phyloP scores from a whole-genome alignment of 2,113 vertebrate genomes.

The Mustelus asterias region DNA sequence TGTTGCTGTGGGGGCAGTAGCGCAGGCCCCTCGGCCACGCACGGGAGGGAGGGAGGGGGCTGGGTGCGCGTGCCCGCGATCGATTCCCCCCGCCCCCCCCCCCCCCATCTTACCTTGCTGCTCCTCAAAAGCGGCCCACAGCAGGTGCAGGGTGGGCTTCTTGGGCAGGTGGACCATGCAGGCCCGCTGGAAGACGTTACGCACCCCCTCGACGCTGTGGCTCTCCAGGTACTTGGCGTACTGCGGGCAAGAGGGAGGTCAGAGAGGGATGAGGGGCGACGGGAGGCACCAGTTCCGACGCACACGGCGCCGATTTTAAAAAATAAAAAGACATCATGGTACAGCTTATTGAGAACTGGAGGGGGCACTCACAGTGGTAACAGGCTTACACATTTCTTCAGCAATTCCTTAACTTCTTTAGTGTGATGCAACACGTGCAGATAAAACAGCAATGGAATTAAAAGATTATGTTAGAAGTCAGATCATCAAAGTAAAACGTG shows the following conservation, averaged over 20 bases:
- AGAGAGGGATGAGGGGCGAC: too few relatives aligned
- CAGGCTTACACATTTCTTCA: constrained; percentile 40
- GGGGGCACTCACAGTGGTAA: constrained; percentile 40
- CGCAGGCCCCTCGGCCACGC: too few relatives aligned
- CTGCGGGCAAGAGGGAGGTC: constrained; percentile 44
- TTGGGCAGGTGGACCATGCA: constrained; percentile 65
- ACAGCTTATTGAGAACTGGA: constrained; percentile 40
- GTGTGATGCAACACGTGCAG: constrained; percentile 38
- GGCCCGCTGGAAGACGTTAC: constrained; percentile 63
- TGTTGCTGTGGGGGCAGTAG: too few relatives aligned
- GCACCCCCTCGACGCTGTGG: constrained; percentile 55
- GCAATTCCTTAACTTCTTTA: constrained; percentile 41
- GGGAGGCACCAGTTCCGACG: neutral
- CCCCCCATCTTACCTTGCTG: constrained; percentile 57
- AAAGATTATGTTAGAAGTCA: constrained; percentile 41
- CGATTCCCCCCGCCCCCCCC: too few relatives aligned
- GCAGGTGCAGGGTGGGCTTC: constrained; percentile 69
- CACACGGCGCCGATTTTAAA: neutral
- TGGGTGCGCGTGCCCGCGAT: too few relatives aligned
- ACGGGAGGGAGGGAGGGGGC: too few relatives aligned
- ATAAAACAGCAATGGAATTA: constrained; percentile 41
- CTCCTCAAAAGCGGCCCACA: constrained; percentile 77
- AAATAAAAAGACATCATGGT: constrained; percentile 19
- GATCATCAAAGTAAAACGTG: constrained; percentile 33
- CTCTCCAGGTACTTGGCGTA: constrained; percentile 68